Evolutionary conservation across 2,113 vertebrate genomes (phyloP).

Genomic region (Hymenochirus boettgeri): DNA sequence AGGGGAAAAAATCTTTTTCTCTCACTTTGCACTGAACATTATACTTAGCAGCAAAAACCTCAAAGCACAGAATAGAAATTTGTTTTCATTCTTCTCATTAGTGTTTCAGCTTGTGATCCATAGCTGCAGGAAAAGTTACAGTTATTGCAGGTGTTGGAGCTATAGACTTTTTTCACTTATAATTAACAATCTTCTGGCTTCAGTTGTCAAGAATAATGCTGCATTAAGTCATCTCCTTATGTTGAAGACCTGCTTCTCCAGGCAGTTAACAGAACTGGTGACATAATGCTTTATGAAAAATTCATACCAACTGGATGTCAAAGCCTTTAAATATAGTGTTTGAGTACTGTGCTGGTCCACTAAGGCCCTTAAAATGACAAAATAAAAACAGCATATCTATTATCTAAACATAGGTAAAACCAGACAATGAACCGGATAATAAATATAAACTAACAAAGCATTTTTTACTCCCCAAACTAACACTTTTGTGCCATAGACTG

Average conservation of each 20-base stretch:
- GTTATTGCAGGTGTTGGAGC: not conserved
- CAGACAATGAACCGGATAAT: no score
- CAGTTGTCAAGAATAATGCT: conserved; percentile 2
- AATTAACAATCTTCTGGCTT: conserved; percentile 2
- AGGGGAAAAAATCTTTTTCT: not conserved
- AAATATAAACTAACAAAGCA: no score
- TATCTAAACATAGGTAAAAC: no score
- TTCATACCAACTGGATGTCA: no score
- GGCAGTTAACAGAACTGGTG: not conserved
- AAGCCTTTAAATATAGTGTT: no score
- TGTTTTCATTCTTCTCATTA: not conserved
- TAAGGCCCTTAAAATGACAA: no score
- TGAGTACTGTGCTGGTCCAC: no score
- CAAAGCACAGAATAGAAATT: not conserved
- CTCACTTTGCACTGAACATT: not conserved
- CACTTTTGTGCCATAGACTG: no score
- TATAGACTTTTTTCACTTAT: not conserved
- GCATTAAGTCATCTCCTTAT: not conserved
- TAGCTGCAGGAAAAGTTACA: not conserved
- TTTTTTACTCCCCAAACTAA: no score
- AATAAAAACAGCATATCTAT: no score
- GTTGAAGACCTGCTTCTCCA: not conserved
- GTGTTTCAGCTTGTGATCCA: not conserved
- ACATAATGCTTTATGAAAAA: not conserved
- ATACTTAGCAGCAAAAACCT: not conserved